Evolutionary conservation across 2,888 invertebrate species (phyloP).

Genomic region (Pseudococcus jackbeardsleyi): DNA sequence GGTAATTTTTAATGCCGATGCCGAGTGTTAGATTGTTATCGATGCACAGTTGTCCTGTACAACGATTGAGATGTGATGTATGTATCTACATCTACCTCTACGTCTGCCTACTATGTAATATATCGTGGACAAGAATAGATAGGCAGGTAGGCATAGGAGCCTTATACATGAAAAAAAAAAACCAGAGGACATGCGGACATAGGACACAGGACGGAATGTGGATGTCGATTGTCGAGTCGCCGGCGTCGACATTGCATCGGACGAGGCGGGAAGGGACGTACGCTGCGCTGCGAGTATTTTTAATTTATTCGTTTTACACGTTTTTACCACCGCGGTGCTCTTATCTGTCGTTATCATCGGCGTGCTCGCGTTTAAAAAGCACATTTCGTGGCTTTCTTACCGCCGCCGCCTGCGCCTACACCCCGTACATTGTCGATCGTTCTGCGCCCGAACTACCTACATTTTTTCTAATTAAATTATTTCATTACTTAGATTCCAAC

Average conservation of each 20-base stretch:
- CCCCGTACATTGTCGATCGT: neutral
- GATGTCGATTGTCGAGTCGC: neutral
- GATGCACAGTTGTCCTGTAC: neutral
- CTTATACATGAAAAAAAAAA: too few relatives aligned
- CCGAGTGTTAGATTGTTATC: neutral
- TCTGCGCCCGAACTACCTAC: neutral
- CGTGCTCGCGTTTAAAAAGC: slow-evolving; percentile 29
- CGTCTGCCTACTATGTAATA: too few relatives aligned
- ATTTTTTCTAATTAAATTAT: slow-evolving; percentile 10
- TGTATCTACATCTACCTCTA: too few relatives aligned
- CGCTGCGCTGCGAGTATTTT: neutral
- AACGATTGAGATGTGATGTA: neutral
- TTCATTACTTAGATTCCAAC: slow-evolving; percentile 12
- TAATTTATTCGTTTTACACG: slow-evolving; percentile 22
- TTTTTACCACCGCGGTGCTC: neutral
- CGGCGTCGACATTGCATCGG: neutral
- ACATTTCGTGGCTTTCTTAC: slow-evolving; percentile 28
- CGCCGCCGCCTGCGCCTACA: neutral
- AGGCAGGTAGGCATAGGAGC: too few relatives aligned
- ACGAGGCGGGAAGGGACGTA: neutral
- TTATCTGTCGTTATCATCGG: slow-evolving; percentile 12
- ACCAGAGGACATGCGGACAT: neutral
- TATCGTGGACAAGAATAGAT: too few relatives aligned
- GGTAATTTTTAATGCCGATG: neutral
- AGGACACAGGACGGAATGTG: neutral